A percentile compares a stretch with the other conserved stretches of the same genome.
Evolutionary conservation across 92 coral and sea anemone species (phyloP).

Genomic region (Phymanthus crucifer): DNA sequence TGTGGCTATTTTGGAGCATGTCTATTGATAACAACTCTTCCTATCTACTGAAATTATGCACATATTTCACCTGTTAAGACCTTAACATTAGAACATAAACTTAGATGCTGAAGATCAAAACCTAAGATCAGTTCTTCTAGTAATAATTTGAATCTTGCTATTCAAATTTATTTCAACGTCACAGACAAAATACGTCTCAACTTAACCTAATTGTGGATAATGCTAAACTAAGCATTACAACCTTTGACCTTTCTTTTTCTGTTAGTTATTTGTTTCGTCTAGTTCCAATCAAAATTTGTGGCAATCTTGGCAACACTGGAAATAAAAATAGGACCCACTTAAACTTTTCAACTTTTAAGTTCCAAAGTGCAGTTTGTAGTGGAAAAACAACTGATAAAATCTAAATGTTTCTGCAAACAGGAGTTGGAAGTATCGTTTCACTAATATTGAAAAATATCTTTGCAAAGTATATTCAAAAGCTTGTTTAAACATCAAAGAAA

Average conservation of each 20-base stretch:
- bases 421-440: not conserved
- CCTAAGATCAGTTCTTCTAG: too few relatives aligned
- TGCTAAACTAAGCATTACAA: not conserved
- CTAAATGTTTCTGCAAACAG: not conserved
- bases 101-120: too few relatives aligned
- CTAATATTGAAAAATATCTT: too few relatives aligned
- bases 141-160: not conserved
- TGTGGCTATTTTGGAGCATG: too few relatives aligned
- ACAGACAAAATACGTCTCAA: not conserved
- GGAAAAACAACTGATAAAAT: not conserved
- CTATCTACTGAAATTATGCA: too few relatives aligned
- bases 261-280: not conserved
- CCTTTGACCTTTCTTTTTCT: slow-evolving; percentile 12
- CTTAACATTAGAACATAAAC: too few relatives aligned
- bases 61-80: too few relatives aligned
- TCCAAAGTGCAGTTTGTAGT: not conserved
- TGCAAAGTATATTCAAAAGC: not conserved
- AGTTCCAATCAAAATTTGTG: not conserved
- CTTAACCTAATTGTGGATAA: not conserved
- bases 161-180: not conserved
- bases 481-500: not conserved
- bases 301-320: slow-evolving; percentile 9
- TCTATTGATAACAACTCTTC: too few relatives aligned
- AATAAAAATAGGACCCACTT: not conserved
- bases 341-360: not conserved